Percentiles rank a stretch among this genome's conserved stretches.
phyloP scores from a whole-genome alignment of 2,113 vertebrate species.

The Struthidea cinerea region DNA sequence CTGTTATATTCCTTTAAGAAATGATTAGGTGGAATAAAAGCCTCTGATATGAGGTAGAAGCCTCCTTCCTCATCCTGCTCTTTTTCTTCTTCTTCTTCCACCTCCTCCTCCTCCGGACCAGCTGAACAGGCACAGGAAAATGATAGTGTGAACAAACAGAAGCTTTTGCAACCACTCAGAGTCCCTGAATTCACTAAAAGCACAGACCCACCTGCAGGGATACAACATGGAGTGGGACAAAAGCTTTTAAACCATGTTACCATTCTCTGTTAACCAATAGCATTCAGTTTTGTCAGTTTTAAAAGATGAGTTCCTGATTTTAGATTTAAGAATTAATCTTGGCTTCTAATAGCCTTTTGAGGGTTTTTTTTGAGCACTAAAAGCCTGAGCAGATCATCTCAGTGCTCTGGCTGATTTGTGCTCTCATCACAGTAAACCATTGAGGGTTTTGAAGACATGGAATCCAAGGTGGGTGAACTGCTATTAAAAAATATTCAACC shows the following conservation, averaged over 20 bases:
- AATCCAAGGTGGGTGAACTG: neutral
- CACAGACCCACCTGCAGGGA: neutral
- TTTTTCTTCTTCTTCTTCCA: neutral
- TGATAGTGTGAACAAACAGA: neutral
- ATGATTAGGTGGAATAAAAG: neutral
- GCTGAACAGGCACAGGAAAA: neutral
- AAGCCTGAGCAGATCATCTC: neutral
- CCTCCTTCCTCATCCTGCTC: neutral
- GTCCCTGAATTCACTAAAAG: neutral
- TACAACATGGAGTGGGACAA: neutral
- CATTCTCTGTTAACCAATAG: neutral
- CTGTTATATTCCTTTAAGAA: neutral
- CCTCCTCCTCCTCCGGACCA: neutral
- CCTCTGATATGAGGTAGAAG: neutral
- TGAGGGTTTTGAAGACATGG: neutral
- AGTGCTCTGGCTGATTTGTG: neutral
- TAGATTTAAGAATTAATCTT: neutral
- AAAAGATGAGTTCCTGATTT: neutral
- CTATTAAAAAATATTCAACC: neutral
- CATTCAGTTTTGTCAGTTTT: neutral
- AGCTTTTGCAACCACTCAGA: neutral
- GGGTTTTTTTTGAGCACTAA: neutral
- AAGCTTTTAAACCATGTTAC: neutral
- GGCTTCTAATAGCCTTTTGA: neutral
- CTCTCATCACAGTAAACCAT: neutral